These are phyloP conservation scores for Octodonta nipae DNA, from an alignment of 2,888 invertebrate species.

Conservation along the genomic window DNA sequence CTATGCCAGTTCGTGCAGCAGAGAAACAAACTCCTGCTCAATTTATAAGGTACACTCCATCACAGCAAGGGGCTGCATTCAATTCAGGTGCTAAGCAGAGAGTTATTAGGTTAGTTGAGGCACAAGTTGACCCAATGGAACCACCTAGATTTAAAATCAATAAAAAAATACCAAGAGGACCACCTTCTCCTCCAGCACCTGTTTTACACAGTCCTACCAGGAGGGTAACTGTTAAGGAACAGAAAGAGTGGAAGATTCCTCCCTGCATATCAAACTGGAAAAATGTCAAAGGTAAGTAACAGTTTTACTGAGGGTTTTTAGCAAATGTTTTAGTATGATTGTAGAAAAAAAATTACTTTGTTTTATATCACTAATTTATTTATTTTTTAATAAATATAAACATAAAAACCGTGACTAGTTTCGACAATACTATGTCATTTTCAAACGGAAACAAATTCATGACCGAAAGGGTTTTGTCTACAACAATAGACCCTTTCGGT, in stretches of 20 bases:
- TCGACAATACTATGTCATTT: no score
- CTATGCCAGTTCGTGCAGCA: conserved; percentile 90
- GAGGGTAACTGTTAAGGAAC: conserved; percentile 95
- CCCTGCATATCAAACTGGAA: conserved; percentile 99
- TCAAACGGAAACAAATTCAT: no score
- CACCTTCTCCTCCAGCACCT: conserved; percentile 97
- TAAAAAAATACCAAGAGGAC: conserved; percentile 95
- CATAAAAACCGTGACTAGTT: no score
- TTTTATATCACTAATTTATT: no score
- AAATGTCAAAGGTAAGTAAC: conserved; percentile 80
- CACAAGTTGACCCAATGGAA: conserved; percentile 94
- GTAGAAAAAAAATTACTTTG: no score
- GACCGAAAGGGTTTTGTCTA: no score
- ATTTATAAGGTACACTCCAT: conserved; percentile 95
- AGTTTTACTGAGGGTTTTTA: no score
- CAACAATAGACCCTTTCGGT: no score
- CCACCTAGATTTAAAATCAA: conserved; percentile 97
- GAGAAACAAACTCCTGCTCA: conserved; percentile 88
- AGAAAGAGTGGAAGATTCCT: conserved; percentile 98
- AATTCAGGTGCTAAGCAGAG: conserved; percentile 96
- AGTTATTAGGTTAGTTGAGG: conserved; percentile 89
- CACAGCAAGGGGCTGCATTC: conserved; percentile 86
- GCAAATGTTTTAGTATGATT: no score
- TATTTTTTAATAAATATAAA: no score
- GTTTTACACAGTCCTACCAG: conserved; percentile 96